Evolutionary conservation across 2,113 vertebrate species (phyloP).

Genomic region (Pungitius pungitius): DNA sequence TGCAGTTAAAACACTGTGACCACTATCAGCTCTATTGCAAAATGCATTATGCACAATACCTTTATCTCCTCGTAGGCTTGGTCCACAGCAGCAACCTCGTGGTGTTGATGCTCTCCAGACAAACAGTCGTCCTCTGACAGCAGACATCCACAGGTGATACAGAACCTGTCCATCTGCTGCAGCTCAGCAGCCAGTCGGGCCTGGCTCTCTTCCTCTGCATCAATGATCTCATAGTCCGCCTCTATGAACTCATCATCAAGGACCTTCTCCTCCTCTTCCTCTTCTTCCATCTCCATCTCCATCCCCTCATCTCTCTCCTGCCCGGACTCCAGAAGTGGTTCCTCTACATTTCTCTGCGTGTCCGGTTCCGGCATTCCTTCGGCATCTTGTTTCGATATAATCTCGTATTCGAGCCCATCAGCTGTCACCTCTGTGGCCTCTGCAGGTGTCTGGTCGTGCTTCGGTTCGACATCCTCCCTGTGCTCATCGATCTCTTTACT

Average conservation of each 20-base stretch:
- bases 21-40: neutral
- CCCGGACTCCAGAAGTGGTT: slow-evolving; percentile 8
- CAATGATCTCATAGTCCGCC: slow-evolving; percentile 82
- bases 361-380: slow-evolving; percentile 73
- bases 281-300: slow-evolving; percentile 15
- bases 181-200: slow-evolving; percentile 81
- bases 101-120: slow-evolving; percentile 84
- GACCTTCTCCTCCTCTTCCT: slow-evolving; percentile 31
- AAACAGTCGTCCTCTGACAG: slow-evolving; percentile 84
- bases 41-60: slow-evolving; percentile 70
- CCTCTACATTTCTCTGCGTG: slow-evolving; percentile 27
- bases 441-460: slow-evolving; percentile 19
- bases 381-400: slow-evolving; percentile 82
- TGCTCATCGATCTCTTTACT: slow-evolving; percentile 13
- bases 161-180: slow-evolving; percentile 86
- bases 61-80: slow-evolving; percentile 86
- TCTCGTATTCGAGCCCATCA: slow-evolving; percentile 85
- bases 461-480: slow-evolving; percentile 16
- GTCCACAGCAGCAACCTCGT: slow-evolving; percentile 85
- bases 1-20: neutral
- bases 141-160: slow-evolving; percentile 86
- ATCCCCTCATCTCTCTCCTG: slow-evolving; percentile 23
- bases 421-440: slow-evolving; percentile 73
- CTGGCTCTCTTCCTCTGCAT: slow-evolving; percentile 80
- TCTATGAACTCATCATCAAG: slow-evolving; percentile 76